A percentile compares a stretch with the other conserved stretches of the same genome.
Evolutionary conservation across 1,140 invertebrate species (phyloP).

Genomic region (Eueides isabella): DNA sequence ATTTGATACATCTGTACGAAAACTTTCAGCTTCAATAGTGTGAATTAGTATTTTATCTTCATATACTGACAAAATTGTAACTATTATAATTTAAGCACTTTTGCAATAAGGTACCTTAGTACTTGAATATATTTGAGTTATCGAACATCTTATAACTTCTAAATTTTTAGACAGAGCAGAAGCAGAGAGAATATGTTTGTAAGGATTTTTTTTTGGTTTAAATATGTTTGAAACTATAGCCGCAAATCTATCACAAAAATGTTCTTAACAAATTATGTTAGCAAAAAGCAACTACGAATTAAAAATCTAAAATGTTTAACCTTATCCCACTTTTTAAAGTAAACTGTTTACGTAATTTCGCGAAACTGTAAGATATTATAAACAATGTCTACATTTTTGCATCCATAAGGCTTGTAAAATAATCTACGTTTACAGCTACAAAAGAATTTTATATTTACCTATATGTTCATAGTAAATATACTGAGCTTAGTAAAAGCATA

Average conservation of each 20-base stretch:
- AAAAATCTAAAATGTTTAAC: constrained; percentile 31
- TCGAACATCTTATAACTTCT: no score
- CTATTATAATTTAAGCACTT: no score
- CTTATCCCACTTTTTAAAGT: constrained; percentile 52
- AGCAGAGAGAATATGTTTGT: neutral
- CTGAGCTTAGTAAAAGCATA: no score
- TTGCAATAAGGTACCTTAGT: no score
- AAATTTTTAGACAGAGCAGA: no score
- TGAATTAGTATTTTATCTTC: neutral
- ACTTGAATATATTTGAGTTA: no score
- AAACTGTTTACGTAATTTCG: constrained; percentile 51
- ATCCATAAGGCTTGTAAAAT: constrained; percentile 27
- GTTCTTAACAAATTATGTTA: neutral
- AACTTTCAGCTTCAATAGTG: neutral
- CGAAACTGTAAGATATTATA: constrained; percentile 33
- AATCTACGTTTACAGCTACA: no score
- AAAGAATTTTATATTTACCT: neutral
- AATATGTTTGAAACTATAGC: neutral
- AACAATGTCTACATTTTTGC: constrained; percentile 40
- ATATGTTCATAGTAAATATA: neutral
- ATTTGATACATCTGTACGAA: neutral
- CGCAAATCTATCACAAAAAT: neutral
- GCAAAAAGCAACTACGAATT: neutral
- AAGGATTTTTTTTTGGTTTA: neutral
- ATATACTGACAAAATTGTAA: neutral